phyloP scores from a whole-genome alignment of 1,140 invertebrate species.

The Plectrocnemia conspersa region DNA sequence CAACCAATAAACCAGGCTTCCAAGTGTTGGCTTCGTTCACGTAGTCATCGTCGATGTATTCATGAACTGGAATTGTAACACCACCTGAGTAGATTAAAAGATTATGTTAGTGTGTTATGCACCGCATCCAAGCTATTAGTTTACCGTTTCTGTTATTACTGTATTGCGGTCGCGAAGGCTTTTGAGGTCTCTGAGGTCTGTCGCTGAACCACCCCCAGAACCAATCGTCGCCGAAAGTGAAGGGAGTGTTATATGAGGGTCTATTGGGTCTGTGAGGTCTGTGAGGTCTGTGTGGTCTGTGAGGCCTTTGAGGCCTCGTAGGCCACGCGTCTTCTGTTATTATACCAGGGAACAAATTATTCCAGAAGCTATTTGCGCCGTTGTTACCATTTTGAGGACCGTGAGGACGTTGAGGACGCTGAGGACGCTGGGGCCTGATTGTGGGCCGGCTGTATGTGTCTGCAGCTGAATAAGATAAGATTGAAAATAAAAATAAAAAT shows the following conservation, averaged over 20 bases:
- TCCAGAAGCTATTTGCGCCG: conserved; percentile 8
- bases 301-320: conserved; percentile 10
- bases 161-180: background rate
- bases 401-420: background rate
- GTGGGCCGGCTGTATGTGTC: background rate
- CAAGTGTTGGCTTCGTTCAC: conserved; percentile 12
- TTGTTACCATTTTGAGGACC: background rate
- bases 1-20: conserved; percentile 27
- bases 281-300: background rate
- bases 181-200: conserved; percentile 7
- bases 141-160: too few relatives aligned
- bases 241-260: too few relatives aligned
- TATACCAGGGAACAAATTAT: conserved; percentile 22
- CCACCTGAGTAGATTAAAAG: conserved; percentile 9
- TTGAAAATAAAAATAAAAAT: too few relatives aligned
- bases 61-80: conserved; percentile 24
- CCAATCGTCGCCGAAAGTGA: too few relatives aligned
- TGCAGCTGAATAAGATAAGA: too few relatives aligned
- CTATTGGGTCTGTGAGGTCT: background rate
- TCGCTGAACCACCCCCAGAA: conserved; percentile 27
- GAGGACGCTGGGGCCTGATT: background rate
- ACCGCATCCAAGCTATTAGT: background rate
- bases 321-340: conserved; percentile 21
- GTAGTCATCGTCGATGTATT: conserved; percentile 26
- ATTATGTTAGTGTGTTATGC: too few relatives aligned